Base-by-base conservation (phyloP, 2,888 invertebrate genomes). In the Lycocerus yunnanus region DNA sequence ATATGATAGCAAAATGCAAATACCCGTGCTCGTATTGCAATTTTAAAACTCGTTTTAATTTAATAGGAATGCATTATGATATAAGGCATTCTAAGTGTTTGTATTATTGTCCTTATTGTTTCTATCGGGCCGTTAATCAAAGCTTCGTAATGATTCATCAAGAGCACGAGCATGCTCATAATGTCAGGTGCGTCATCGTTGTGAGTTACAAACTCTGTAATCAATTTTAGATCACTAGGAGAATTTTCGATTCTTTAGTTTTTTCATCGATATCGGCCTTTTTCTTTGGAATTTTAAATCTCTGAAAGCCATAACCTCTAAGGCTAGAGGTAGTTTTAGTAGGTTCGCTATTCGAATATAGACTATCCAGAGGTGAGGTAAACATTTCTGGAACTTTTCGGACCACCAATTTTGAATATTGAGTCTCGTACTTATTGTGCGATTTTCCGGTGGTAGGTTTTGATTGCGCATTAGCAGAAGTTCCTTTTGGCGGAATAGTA, bases 61-160 rank as follows among this genome's bases (percentile, higher is more conserved):
- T 82, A 15, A 80, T 84, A 5, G 80, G 81, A 15, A 79, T 83
- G 24, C 94, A 94, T 83, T 89, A 93, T 13, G 89, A 91, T 67
- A 88, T 89, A 20, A 88, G 88, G 43, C 94, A 94, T 81, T 89
- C 89, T 0, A 86, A 88, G 70, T 92, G 93, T 80, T 87, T 88
- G 21, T 93, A 86, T 80, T 90, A 91, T 24, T 94, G 94, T 81
- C 87, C 86, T 3, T 88, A 90, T 78, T 94, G 94, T 82, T 91
- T 93, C 81, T 94, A 93, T 84, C 88, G 94, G 67, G 91, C 92
- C 0, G 86, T 89, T 1, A 87, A 89, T 0, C 88, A 89, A 66
- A 90, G 90, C 71, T 89, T 92, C 66, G 91, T 93, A 0, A 88
- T 89, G 15, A 86, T 90, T 5, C 94, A 94, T 84, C 89, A 90